Evolutionary conservation across 1,140 invertebrate species (phyloP), one percentile per base, ranked within the genome.

Genomic region (Cydia strobilella): DNA sequence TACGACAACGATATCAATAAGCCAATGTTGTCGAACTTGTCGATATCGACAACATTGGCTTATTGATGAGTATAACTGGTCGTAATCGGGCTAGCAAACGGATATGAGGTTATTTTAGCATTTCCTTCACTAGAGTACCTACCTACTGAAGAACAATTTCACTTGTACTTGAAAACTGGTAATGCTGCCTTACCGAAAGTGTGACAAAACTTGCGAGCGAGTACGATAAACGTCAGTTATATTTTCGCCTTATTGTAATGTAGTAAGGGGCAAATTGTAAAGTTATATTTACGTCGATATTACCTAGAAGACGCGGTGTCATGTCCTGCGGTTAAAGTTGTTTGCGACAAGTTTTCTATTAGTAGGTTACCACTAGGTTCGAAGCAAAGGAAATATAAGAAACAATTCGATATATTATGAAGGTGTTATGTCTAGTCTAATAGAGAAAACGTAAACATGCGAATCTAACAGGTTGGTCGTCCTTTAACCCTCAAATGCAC

Each of bases 131-230:
- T 9, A 59, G 13, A 51, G 48, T 15, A 15, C 0, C 2, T 59
- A 23, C 10, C 20, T 59, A 59, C n/a, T 51, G 48, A 48, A 15
- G 15, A 6, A 51, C 48, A 51, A 59, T 59, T 59, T 59, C 54
- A 59, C 54, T 59, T 23, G 7, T n/a, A 59, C 54, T 59, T 59
- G 18, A 59, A 59, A 59, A 59, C 54, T 10, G 54, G 54, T 59
- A 20, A 59, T 23, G 20, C 20, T 23, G 18, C 6, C 54, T 10
- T 59, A 23, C 18, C 54, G 20, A 59, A 59, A 23, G 54, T 59
- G 54, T 59, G 54, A 59, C 54, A 59, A 59, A 12, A 23, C 7
- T 18, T 23, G 54, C 54, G 2, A 59, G 15, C 51, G 51, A 54
- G 3, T 12, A 59, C 4, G 5, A 54, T 18, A 18, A 18, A 18